Base-by-base conservation (phyloP, 2,113 vertebrate species). In the Ceyx margarethae region DNA sequence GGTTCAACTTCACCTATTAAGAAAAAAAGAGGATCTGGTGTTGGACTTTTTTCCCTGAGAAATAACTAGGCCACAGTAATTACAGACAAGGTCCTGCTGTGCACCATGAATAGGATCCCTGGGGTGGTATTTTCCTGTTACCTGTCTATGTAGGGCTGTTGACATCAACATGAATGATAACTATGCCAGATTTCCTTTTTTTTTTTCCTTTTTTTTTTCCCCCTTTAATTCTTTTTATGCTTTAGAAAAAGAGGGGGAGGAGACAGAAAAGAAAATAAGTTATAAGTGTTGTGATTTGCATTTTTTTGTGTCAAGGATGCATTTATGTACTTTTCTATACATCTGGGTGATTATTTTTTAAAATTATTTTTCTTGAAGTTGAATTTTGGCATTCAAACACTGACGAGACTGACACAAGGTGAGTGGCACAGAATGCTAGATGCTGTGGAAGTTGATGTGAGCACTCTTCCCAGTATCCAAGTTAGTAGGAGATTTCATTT, bases 1-100 rank as follows among this genome's bases (percentile, higher is more conserved):
- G 97, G 97, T 98, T 98, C 97, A 98, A 97, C 97, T 98, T 98
- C 97, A 98, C 97, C 97, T 98, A 98, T 98, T 97, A 97, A 97
- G 92, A 42, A 97, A 67, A 96, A 91, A 96, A 97, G 37, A 69
- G 72, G 95, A 97, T 97, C 68, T 95, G 91, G 95, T 96, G 92
- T 94, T 95, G 97, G 97, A 98, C 97, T 96, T 97, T 96, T 97
- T 94, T 89, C 93, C 69, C 74, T 66, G 94, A 97, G 96, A 97
- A 97, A 97, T 97, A 98, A 97, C 96, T 98, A 98, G 98, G 97
- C 96, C 97, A 96, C 29, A 73, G 97, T 97, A 97, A 98, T 98
- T 97, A 97, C 97, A 97, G 95, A 81, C 74, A 92, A 88, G 91
- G 82, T 79, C 97, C 97, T 29, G 96, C 98, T 97, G 97, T 37